phyloP scores from a whole-genome alignment of 2,888 invertebrate genomes.

The Amphipoea lucens region DNA sequence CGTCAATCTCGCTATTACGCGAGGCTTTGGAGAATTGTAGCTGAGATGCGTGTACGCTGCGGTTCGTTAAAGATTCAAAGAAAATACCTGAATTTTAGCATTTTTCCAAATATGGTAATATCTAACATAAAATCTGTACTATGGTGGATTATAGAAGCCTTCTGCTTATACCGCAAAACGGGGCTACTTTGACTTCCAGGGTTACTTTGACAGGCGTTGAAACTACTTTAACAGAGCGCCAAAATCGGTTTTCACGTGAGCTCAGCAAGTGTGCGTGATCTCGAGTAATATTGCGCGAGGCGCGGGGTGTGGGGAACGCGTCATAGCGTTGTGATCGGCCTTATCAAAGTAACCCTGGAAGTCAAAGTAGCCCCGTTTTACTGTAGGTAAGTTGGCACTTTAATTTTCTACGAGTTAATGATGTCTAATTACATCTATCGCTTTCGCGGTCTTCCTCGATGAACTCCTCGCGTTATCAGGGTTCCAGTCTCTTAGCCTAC shows the following conservation, averaged over 20 bases:
- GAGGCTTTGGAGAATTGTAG: slow-evolving; percentile 53
- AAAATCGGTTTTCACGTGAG: too few relatives aligned
- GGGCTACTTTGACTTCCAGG: too few relatives aligned
- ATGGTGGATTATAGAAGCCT: not conserved
- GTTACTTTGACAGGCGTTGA: too few relatives aligned
- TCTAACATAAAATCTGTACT: not conserved
- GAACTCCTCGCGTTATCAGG: not conserved
- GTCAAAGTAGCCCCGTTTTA: too few relatives aligned
- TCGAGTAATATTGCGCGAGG: too few relatives aligned
- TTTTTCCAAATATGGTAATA: not conserved
- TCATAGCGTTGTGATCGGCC: too few relatives aligned
- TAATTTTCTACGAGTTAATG: not conserved
- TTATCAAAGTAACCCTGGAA: too few relatives aligned
- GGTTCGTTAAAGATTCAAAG: slow-evolving; percentile 35
- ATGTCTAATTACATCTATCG: not conserved
- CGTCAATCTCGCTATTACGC: slow-evolving; percentile 67
- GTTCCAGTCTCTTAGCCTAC: not conserved
- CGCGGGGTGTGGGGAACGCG: too few relatives aligned
- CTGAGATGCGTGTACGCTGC: slow-evolving; percentile 46
- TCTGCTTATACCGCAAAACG: not conserved
- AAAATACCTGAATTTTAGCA: not conserved
- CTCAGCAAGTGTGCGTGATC: too few relatives aligned
- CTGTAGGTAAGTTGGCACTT: too few relatives aligned
- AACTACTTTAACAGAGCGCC: too few relatives aligned
- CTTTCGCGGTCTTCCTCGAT: not conserved